These are phyloP conservation scores for Ectemnius lituratus DNA, from an alignment of 2,888 invertebrate genomes.

Conservation along the genomic window DNA sequence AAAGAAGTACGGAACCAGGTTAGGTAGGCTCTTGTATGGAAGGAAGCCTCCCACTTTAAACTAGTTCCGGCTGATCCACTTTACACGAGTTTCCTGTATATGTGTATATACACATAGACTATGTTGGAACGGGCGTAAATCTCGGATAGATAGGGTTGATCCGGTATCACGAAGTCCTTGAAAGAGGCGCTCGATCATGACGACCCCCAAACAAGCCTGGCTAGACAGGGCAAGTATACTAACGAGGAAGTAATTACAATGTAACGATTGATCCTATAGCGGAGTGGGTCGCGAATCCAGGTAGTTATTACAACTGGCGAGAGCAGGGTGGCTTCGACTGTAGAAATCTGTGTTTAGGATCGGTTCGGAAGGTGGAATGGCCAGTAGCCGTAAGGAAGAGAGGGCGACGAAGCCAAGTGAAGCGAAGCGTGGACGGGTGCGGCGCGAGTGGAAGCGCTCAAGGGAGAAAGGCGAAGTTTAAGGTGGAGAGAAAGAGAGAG, in stretches of 20 bases:
- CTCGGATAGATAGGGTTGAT: too few relatives aligned
- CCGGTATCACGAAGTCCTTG: too few relatives aligned
- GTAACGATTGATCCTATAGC: conserved; percentile 52
- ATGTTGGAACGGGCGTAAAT: too few relatives aligned
- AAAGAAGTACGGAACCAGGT: too few relatives aligned
- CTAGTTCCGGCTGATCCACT: too few relatives aligned
- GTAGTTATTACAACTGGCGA: conserved; percentile 63
- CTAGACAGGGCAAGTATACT: conserved; percentile 12
- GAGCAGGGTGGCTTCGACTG: conserved; percentile 20
- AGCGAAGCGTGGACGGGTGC: conserved; percentile 33
- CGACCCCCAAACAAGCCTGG: neutral
- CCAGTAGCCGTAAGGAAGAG: conserved; percentile 20
- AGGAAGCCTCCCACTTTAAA: too few relatives aligned
- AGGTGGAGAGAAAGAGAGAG: conserved; percentile 33
- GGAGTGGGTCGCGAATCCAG: conserved; percentile 50
- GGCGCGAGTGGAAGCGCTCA: conserved; percentile 27
- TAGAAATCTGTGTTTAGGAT: conserved; percentile 31
- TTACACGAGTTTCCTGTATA: too few relatives aligned
- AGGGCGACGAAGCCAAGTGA: conserved; percentile 37
- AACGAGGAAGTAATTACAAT: conserved; percentile 59
- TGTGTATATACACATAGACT: too few relatives aligned
- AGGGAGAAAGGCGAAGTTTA: conserved; percentile 31
- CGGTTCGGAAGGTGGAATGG: conserved; percentile 10
- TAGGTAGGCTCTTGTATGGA: too few relatives aligned
- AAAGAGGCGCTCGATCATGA: neutral